A percentile compares a stretch with the other conserved stretches of the same genome.
Conservation (phyloP, 2,113 vertebrate species). For the Petrocephalus microphthalmus region DNA sequence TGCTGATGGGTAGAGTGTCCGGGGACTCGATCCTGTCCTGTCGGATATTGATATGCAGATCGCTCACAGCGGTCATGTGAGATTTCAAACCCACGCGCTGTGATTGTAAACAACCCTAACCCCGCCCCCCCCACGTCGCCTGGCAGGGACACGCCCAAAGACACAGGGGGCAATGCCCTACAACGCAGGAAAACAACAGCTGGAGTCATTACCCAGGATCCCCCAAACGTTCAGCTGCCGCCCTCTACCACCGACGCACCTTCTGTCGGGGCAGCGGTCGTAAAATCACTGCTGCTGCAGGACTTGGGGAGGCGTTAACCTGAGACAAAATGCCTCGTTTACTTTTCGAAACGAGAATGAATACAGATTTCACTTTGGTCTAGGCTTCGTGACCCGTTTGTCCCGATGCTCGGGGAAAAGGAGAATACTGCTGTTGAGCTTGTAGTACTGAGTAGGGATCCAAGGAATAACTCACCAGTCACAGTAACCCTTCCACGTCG, state of each 20-base stretch:
- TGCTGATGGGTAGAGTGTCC: background rate
- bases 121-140: slow-evolving; percentile 25
- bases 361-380: background rate
- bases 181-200: slow-evolving; percentile 30
- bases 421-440: background rate
- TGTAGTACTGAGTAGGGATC: background rate
- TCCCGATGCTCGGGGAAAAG: background rate
- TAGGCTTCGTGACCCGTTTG: background rate
- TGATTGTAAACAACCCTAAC: background rate
- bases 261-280: background rate
- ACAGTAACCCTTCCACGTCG: background rate
- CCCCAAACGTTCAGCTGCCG: background rate
- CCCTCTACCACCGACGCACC: background rate
- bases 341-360: background rate
- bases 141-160: background rate
- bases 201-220: slow-evolving; percentile 15
- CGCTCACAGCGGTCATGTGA: background rate
- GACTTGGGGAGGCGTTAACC: background rate
- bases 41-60: background rate
- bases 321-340: background rate
- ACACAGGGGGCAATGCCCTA: slow-evolving; percentile 20
- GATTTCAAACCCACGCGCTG: background rate
- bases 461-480: slow-evolving; percentile 9
- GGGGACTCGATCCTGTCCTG: background rate
- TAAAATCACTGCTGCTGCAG: background rate